These are phyloP conservation scores for Rapana venosa DNA, from an alignment of 2,888 invertebrate genomes.

Conservation along the genomic window DNA sequence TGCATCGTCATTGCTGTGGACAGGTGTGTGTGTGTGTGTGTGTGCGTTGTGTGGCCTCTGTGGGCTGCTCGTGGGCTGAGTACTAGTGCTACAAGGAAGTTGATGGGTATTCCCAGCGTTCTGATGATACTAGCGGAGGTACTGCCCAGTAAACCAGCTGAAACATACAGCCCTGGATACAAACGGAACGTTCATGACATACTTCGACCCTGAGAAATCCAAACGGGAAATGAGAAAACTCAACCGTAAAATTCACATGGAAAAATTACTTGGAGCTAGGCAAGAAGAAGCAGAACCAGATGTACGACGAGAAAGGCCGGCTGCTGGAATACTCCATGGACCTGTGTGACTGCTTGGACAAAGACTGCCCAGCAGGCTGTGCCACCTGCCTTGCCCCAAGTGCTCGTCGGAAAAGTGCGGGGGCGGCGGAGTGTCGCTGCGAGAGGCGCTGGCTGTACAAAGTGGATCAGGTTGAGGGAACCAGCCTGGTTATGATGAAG, in stretches of 20 bases:
- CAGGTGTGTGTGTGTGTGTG: too few species aligned
- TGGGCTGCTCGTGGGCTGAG: too few species aligned
- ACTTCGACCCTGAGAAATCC: constrained; percentile 87
- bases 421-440: constrained; percentile 73
- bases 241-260: constrained; percentile 83
- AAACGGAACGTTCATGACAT: constrained; percentile 74
- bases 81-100: too few species aligned
- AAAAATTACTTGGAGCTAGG: constrained; percentile 69
- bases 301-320: constrained; percentile 75
- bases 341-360: constrained; percentile 90
- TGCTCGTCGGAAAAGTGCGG: constrained; percentile 77
- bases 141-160: constrained; percentile 39
- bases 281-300: constrained; percentile 70
- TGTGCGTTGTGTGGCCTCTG: too few species aligned
- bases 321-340: constrained; percentile 81
- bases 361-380: constrained; percentile 88
- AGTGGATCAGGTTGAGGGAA: constrained; percentile 75
- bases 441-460: constrained; percentile 73
- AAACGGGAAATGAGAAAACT: constrained; percentile 88
- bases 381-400: constrained; percentile 85
- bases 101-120: too few species aligned
- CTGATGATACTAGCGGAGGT: too few species aligned
- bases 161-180: constrained; percentile 47
- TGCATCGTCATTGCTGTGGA: too few species aligned
- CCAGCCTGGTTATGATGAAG: constrained; percentile 54